Base-by-base conservation (phyloP, 2,797 vertebrate species). In the Hozukius guyotensis region DNA sequence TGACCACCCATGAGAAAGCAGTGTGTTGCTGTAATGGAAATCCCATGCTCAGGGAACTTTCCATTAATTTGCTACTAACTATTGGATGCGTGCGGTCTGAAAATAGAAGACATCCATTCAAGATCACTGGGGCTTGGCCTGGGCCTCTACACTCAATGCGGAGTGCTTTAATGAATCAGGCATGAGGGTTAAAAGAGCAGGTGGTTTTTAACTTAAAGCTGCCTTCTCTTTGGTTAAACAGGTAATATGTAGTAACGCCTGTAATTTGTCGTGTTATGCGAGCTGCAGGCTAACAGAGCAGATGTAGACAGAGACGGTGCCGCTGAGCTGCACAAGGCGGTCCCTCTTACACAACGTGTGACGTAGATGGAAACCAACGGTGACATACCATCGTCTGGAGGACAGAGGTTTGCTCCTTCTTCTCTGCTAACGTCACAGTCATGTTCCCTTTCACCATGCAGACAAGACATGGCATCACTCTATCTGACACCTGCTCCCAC, bases 291-390 rank as follows among this genome's bases (percentile, higher is more conserved):
- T 20, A 49, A 74, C 16, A 16, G 60, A 75, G 38, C 60, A 86
- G 77, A 74, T 59, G 69, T 72, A 74, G 67, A 76, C 52, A 5
- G 77, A 75, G 72, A 61, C n/a, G 60, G 62, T 61, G 74, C 59
- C 59, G 46, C 2, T 20, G 20, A 75, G 81, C 80, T 9, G 14
- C 63, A 59, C 34, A 24, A 53, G 67, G 46, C 10, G 1, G 64
- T 75, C 60, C 27, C 13, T 73, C 55, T 91, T 86, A 76, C 8
- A 20, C 78, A 90, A 89, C 25, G 52, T 49, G 42, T 92, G 90
- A 93, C 83, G 82, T 85, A 70, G 31, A 89, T 90, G 92, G 88
- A 93, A 92, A 91, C 71, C 67, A 86, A 75, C 20, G 65, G 82
- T 71, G 66, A 29, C 88, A 92, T 93, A 93, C 92, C 85, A 65